phyloP scores from a whole-genome alignment of 2,888 invertebrate species.

The Conomelus anceps region DNA sequence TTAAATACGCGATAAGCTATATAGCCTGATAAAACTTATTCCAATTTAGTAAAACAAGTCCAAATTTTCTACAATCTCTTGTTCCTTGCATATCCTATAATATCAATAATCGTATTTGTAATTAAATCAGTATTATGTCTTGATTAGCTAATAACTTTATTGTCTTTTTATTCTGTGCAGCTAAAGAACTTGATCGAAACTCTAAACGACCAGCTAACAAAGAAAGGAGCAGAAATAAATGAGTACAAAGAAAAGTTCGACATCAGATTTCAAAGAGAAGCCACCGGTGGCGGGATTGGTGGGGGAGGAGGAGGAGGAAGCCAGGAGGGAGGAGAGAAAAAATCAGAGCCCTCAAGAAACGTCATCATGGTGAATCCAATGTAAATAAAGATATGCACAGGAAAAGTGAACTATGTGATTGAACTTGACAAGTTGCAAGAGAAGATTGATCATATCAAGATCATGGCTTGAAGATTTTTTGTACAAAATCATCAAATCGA shows the following conservation, averaged over 20 bases:
- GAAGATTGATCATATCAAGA: not conserved
- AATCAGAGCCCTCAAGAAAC: constrained; percentile 28
- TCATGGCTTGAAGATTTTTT: too few relatives aligned
- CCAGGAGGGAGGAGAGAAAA: constrained; percentile 28
- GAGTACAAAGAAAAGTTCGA: constrained; percentile 86
- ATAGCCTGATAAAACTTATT: too few relatives aligned
- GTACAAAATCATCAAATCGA: not conserved
- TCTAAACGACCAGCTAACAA: constrained; percentile 71
- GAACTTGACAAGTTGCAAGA: not conserved
- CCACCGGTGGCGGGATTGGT: constrained; percentile 51
- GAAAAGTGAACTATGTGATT: not conserved
- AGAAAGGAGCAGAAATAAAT: constrained; percentile 85
- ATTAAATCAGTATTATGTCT: not conserved
- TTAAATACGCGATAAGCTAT: too few relatives aligned
- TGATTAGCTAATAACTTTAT: not conserved
- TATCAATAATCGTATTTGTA: too few relatives aligned
- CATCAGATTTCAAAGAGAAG: constrained; percentile 62
- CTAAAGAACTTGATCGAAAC: constrained; percentile 70
- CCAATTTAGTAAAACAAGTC: too few relatives aligned
- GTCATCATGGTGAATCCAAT: constrained; percentile 33
- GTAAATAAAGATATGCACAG: constrained; percentile 10
- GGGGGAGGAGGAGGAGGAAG: constrained; percentile 38
- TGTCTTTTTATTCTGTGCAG: too few relatives aligned
- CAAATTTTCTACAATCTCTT: too few relatives aligned
- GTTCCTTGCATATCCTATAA: too few relatives aligned